phyloP scores from a whole-genome alignment of 1,140 invertebrate genomes.

The Trachelipus rathkii region DNA sequence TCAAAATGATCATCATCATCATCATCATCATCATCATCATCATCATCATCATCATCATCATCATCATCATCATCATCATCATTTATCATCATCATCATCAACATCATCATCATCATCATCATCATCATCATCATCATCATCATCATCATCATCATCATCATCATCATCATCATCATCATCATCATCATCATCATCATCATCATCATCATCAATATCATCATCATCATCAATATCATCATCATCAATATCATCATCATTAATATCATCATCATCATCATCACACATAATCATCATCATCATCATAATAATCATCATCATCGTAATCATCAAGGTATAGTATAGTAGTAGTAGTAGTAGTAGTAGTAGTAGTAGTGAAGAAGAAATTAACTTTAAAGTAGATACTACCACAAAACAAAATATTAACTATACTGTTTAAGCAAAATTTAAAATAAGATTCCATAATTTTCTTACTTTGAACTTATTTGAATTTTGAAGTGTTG shows the following conservation, averaged over 20 bases:
- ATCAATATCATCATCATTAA: neutral
- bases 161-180: conserved; percentile 9
- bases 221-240: conserved; percentile 4
- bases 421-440: no score
- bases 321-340: no score
- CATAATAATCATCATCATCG: no score
- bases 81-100: conserved; percentile 9
- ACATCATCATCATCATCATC: conserved; percentile 5
- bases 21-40: conserved; percentile 9
- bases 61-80: conserved; percentile 9
- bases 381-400: no score
- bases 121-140: conserved; percentile 9
- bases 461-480: no score
- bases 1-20: neutral
- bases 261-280: no score
- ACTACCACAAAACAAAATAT: no score
- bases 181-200: conserved; percentile 9
- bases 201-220: conserved; percentile 9
- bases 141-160: conserved; percentile 9
- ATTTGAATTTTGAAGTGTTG: no score
- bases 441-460: no score
- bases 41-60: conserved; percentile 9
- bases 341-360: no score
- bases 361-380: no score
- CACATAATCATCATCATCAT: no score